phyloP scores from a whole-genome alignment of 2,888 invertebrate species.

The Galerucella pusilla region DNA sequence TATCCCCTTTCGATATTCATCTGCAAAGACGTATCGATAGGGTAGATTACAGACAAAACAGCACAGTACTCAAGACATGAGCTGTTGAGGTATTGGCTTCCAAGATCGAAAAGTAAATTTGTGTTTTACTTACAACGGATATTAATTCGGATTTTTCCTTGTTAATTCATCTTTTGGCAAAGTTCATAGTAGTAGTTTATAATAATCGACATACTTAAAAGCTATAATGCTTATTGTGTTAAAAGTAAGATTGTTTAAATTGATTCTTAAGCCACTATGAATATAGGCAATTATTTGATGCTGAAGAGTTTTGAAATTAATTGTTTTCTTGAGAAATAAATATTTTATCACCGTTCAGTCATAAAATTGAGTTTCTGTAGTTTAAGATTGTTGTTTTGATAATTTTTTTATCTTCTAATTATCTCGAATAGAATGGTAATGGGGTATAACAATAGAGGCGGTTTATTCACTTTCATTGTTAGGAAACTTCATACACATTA shows the following conservation, averaged over 20 bases:
- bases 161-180: no score
- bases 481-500: no score
- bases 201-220: neutral
- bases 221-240: neutral
- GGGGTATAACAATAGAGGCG: neutral
- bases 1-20: no score
- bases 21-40: no score
- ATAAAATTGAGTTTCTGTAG: neutral
- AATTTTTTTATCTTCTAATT: neutral
- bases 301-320: neutral
- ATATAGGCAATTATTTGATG: neutral
- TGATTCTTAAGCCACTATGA: neutral
- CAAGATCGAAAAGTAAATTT: no score
- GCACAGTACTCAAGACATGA: no score
- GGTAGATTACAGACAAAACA: no score
- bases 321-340: neutral
- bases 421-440: neutral
- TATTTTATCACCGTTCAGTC: neutral
- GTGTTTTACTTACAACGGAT: no score
- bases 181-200: no score
- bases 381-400: neutral
- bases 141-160: no score
- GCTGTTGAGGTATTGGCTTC: no score
- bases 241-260: neutral
- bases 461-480: constrained; percentile 9